Conservation (phyloP, 2,113 vertebrate species). For the Entomyzon cyanotis region DNA sequence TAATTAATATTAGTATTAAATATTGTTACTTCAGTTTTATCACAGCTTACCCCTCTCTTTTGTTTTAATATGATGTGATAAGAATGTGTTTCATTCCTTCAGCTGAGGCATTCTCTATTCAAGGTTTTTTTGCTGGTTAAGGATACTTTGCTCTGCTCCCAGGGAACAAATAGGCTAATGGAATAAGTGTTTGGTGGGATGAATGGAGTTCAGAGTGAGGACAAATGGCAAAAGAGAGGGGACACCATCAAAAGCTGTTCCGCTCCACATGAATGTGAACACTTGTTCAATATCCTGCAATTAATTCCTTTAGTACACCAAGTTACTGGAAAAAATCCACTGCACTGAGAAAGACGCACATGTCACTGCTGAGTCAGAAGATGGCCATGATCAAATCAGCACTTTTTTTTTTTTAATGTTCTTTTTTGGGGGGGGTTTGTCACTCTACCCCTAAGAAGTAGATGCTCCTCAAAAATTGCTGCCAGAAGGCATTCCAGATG, state of each 20-base stretch:
- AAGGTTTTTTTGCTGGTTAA: background rate
- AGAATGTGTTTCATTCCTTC: background rate
- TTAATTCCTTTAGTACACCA: background rate
- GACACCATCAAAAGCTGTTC: background rate
- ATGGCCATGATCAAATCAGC: background rate
- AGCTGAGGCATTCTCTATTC: background rate
- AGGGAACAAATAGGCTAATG: background rate
- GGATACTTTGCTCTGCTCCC: background rate
- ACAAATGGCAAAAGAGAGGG: background rate
- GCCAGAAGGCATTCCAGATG: background rate
- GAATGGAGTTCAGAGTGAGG: background rate
- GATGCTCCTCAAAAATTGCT: background rate
- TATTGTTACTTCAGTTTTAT: background rate
- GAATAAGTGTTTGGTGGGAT: background rate
- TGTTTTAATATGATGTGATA: background rate
- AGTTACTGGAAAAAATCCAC: background rate
- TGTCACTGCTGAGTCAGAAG: background rate
- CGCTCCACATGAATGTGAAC: background rate
- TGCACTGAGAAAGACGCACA: fast-evolving
- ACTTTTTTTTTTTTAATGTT: background rate
- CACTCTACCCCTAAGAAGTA: background rate
- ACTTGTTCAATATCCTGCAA: background rate
- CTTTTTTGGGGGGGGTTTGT: background rate
- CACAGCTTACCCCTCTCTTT: background rate
- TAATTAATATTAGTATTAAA: background rate